These are phyloP conservation scores for Rhopalosiphum padi DNA, from an alignment of 1,140 invertebrate genomes.

Conservation along the genomic window DNA sequence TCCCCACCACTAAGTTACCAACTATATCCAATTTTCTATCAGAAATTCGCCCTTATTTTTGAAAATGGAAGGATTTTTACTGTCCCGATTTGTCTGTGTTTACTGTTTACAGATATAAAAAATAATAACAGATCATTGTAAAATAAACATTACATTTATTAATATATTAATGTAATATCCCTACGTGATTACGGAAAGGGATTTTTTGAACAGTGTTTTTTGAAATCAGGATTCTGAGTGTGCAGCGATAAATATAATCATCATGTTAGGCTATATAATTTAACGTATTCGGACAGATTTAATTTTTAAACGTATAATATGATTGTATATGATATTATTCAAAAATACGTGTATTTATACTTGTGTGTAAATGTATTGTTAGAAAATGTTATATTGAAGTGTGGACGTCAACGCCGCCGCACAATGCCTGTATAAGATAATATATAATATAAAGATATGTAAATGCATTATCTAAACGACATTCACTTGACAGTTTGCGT, in stretches of 20 bases:
- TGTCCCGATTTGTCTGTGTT: too few species aligned
- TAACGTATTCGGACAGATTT: neutral
- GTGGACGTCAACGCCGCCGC: neutral
- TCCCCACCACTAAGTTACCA: too few species aligned
- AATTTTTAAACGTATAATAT: neutral
- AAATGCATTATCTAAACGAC: neutral
- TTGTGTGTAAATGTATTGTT: neutral
- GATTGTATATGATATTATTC: neutral
- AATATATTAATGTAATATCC: too few species aligned
- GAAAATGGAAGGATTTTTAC: too few species aligned
- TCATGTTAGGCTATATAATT: neutral
- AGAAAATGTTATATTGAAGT: neutral
- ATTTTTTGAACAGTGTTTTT: too few species aligned
- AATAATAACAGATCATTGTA: too few species aligned
- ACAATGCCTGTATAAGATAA: neutral
- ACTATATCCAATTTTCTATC: too few species aligned
- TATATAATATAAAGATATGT: neutral
- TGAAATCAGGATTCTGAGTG: neutral
- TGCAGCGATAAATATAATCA: too few species aligned
- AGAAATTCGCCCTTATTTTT: too few species aligned
- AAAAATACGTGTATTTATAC: neutral
- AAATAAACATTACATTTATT: too few species aligned
- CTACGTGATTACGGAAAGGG: too few species aligned
- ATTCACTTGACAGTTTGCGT: neutral
- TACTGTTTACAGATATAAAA: too few species aligned